Evolutionary conservation across 1,140 invertebrate genomes (phyloP).

Genomic region (Drosophila baimaii): DNA sequence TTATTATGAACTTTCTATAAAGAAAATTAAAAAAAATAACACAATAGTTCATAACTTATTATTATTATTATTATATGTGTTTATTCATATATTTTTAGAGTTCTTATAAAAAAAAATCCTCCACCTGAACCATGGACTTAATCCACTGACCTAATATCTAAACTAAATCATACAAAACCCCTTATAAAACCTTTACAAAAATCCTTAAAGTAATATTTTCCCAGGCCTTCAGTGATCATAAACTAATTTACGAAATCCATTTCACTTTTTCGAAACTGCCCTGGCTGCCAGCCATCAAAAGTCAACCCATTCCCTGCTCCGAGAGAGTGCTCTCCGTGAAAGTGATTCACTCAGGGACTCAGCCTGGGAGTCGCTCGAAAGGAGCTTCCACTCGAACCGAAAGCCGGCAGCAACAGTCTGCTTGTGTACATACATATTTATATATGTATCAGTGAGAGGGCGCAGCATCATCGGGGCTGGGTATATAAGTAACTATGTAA

Average conservation of each 20-base stretch:
- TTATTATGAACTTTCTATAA: no score
- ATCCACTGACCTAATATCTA: no score
- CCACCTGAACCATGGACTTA: no score
- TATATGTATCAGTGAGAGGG: slow-evolving; percentile 6
- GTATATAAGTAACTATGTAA: slow-evolving; percentile 76
- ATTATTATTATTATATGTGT: no score
- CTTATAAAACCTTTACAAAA: not conserved
- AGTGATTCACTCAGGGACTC: slow-evolving; percentile 4
- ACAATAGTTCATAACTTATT: no score
- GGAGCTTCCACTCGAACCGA: slow-evolving; percentile 57
- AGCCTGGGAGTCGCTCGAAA: slow-evolving; percentile 40
- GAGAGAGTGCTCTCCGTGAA: not conserved
- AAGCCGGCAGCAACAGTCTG: slow-evolving; percentile 81
- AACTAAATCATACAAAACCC: not conserved
- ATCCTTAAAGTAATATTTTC: not conserved
- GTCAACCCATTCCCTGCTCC: not conserved
- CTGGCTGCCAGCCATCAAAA: slow-evolving; percentile 6
- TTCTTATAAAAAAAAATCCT: no score
- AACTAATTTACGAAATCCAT: not conserved
- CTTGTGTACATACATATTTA: slow-evolving; percentile 16
- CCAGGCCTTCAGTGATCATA: not conserved
- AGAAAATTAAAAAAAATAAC: no score
- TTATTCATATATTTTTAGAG: no score
- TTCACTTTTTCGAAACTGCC: slow-evolving; percentile 10
- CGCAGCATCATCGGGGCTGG: slow-evolving; percentile 18